A percentile compares a stretch with the other conserved stretches of the same genome.
These are phyloP conservation scores for Melanophora roralis DNA, from an alignment of 2,888 invertebrate species.

Conservation along the genomic window DNA sequence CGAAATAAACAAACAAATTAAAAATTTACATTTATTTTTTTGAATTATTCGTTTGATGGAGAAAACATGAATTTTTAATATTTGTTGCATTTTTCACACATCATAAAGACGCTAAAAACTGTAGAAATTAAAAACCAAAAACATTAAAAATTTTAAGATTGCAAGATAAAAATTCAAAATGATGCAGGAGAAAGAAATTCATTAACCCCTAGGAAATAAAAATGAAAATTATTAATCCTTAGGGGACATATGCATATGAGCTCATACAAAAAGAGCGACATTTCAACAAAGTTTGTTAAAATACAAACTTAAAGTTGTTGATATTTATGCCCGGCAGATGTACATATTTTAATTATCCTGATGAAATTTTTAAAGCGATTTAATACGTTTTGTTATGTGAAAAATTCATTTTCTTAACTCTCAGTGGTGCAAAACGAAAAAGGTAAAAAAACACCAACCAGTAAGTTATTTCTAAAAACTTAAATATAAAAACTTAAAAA, in stretches of 20 bases:
- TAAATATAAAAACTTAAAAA: no score
- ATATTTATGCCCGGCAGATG: not conserved
- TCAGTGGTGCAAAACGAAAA: no score
- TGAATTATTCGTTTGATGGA: conserved; percentile 22
- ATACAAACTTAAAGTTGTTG: conserved; percentile 2
- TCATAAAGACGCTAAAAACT: conserved; percentile 47
- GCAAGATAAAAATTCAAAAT: not conserved
- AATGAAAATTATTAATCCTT: conserved; percentile 39
- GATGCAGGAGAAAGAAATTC: not conserved
- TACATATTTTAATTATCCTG: no score
- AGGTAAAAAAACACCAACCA: no score
- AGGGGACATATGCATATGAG: conserved; percentile 24
- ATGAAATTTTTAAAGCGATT: no score
- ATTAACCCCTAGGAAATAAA: conserved; percentile 30
- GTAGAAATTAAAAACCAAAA: conserved; percentile 32
- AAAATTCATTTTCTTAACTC: no score
- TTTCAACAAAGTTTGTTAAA: not conserved
- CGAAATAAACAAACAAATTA: conserved; percentile 45
- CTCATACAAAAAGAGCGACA: not conserved
- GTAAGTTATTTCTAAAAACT: no score
- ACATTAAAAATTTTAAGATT: conserved; percentile 16
- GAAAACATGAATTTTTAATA: conserved; percentile 58
- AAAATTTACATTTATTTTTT: conserved; percentile 30
- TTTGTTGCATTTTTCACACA: conserved; percentile 61
- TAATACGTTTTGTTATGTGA: no score